These are phyloP conservation scores for Chelonus insularis DNA, from an alignment of 1,140 invertebrate genomes.

Conservation along the genomic window DNA sequence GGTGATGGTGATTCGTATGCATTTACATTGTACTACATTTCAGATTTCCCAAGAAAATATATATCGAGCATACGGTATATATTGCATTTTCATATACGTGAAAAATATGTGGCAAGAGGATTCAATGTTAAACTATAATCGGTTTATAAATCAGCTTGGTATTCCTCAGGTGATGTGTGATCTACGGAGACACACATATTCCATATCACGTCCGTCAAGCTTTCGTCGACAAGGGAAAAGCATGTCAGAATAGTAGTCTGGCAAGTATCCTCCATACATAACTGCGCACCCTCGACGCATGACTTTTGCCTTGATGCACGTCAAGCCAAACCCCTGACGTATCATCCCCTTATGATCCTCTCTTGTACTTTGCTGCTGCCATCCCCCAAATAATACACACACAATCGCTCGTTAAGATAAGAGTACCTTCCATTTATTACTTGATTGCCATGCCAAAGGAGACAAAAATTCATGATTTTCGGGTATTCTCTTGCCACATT, in stretches of 20 bases:
- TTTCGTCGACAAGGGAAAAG: background rate
- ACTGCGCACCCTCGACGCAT: background rate
- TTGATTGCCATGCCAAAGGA: slow-evolving; percentile 25
- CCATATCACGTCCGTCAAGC: background rate
- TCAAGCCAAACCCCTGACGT: slow-evolving; percentile 3
- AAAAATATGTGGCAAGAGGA: too few relatives aligned
- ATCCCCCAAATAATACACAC: slow-evolving; percentile 22
- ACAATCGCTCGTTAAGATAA: slow-evolving; percentile 47
- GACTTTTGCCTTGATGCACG: slow-evolving; percentile 3
- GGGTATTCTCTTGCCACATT: too few relatives aligned
- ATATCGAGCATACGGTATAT: too few relatives aligned
- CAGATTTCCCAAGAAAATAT: background rate
- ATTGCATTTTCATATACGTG: too few relatives aligned
- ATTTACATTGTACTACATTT: slow-evolving; percentile 3
- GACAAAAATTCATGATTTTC: slow-evolving; percentile 24
- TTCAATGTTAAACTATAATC: background rate
- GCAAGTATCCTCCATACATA: background rate
- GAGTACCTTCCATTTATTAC: slow-evolving; percentile 26
- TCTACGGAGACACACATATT: background rate
- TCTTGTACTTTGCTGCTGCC: slow-evolving; percentile 7
- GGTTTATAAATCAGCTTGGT: background rate
- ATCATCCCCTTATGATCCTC: slow-evolving; percentile 17
- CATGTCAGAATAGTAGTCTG: background rate
- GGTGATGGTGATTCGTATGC: background rate
- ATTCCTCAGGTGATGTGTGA: background rate